Conservation (phyloP, 2,888 invertebrate genomes). For the Drosophila cyrtoloma region DNA sequence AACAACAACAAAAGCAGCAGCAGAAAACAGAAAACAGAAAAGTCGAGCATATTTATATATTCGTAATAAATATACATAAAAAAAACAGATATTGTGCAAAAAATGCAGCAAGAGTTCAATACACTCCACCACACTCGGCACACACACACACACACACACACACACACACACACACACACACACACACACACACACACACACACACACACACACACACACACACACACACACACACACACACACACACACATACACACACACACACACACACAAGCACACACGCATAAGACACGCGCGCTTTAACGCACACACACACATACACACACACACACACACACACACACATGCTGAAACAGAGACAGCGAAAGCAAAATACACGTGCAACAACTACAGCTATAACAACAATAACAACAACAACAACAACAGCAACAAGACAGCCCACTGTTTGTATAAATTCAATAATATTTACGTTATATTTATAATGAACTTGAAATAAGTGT, state of each 20-base stretch:
- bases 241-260: slow-evolving; percentile 19
- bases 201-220: slow-evolving; percentile 18
- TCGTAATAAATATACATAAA: slow-evolving; percentile 26
- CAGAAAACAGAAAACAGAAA: slow-evolving; percentile 44
- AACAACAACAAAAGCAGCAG: slow-evolving; percentile 55
- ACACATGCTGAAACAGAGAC: slow-evolving; percentile 7
- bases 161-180: slow-evolving; percentile 6
- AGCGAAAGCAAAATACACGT: slow-evolving; percentile 35
- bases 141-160: slow-evolving; percentile 34
- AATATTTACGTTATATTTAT: slow-evolving; percentile 80
- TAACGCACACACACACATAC: slow-evolving; percentile 37
- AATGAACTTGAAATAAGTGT: slow-evolving; percentile 72
- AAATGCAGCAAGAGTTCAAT: slow-evolving; percentile 79
- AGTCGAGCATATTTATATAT: slow-evolving; percentile 49
- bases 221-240: slow-evolving; percentile 33
- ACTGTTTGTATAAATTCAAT: slow-evolving; percentile 74
- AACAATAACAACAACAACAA: slow-evolving; percentile 23
- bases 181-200: slow-evolving; percentile 28
- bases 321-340: slow-evolving; percentile 34
- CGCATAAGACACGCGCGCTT: slow-evolving; percentile 45
- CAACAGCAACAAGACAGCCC: slow-evolving; percentile 13
- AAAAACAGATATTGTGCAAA: slow-evolving; percentile 68
- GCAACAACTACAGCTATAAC: slow-evolving; percentile 30
- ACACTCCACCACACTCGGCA: slow-evolving; percentile 47
- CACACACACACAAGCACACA: slow-evolving; percentile 43